Conservation (phyloP, 2,113 vertebrate genomes). For the Phalacrocorax aristotelis region DNA sequence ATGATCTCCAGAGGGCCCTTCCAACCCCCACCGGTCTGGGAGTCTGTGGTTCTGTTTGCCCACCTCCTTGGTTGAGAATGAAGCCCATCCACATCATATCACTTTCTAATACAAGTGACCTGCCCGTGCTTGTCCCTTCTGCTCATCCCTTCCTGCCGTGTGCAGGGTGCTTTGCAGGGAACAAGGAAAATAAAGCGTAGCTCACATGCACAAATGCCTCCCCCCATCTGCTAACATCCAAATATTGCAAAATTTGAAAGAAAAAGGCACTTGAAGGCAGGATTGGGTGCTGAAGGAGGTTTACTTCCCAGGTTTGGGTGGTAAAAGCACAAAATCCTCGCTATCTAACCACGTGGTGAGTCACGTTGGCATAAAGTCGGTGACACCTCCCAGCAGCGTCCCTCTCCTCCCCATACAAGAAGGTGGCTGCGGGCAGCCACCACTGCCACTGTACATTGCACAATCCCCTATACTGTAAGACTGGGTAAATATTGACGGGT, state of each 20-base stretch:
- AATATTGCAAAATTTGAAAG: background rate
- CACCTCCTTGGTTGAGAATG: background rate
- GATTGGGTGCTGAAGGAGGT: background rate
- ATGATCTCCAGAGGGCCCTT: too few relatives aligned
- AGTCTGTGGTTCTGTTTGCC: too few relatives aligned
- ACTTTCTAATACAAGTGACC: background rate
- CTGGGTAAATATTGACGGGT: background rate
- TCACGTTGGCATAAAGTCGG: background rate
- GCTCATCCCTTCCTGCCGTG: background rate
- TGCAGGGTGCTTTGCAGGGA: background rate
- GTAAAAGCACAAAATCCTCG: background rate
- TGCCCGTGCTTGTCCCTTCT: background rate
- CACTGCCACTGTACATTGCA: background rate
- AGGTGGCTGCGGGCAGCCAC: background rate
- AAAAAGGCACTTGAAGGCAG: background rate
- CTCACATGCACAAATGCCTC: background rate
- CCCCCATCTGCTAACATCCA: background rate
- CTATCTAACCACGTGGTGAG: background rate
- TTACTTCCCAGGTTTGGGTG: background rate
- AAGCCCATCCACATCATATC: background rate
- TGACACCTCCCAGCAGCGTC: background rate
- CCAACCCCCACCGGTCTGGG: too few relatives aligned
- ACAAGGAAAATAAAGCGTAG: background rate
- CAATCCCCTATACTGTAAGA: background rate
- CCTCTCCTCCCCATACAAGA: fast-evolving